Evolutionary conservation across 92 coral and sea anemone species (phyloP), one percentile per base, ranked within the genome.

Genomic region (Phymanthus crucifer): DNA sequence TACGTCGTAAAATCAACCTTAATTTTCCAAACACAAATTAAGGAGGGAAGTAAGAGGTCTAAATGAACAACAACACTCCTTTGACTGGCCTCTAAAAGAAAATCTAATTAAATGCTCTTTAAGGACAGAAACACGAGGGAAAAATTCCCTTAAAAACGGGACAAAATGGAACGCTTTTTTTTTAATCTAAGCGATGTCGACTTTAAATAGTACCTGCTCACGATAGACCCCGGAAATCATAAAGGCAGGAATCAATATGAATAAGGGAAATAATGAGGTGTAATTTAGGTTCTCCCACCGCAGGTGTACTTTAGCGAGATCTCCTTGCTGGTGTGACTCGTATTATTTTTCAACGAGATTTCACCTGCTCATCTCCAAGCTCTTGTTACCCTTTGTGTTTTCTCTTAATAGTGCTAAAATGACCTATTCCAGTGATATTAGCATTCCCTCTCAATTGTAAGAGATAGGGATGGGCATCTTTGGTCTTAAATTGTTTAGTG

Each of bases 251-350:
- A 89, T 85, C 93, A 89, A 82, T 84, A 85, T 66, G 57, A 47
- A 64, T 76, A 87, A 90, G 88, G 84, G 84, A 47, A 72, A 88
- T 85, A 92, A 86, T 83, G 86, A 78, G 67, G 71, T 78, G 91
- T 92, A 92, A 92, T 92, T 92, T 84, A 75, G 87, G 80, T 69
- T 66, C 64, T n/a, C 76, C 61, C 69, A n/a, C 52, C 45, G 97
- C 97, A 92, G 97, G 97, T 92, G 97, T 56, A 81, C 32, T 19
- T n/a, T 76, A 23, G 47, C 38, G 93, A 73, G 97, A 86, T 89
- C 73, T 84, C 37, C 18, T 76, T 61, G 71, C 23, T 76, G 71
- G 80, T 76, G 80, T 58, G 76, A 67, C 80, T 77, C 77, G 91
- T 81, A 70, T 80, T 40, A 61, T 89, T 89, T 75, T 73, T 79